Evolutionary conservation across 1,140 invertebrate species (phyloP), one percentile per base, ranked within the genome.

Genomic region (Zaprionus ornatus): DNA sequence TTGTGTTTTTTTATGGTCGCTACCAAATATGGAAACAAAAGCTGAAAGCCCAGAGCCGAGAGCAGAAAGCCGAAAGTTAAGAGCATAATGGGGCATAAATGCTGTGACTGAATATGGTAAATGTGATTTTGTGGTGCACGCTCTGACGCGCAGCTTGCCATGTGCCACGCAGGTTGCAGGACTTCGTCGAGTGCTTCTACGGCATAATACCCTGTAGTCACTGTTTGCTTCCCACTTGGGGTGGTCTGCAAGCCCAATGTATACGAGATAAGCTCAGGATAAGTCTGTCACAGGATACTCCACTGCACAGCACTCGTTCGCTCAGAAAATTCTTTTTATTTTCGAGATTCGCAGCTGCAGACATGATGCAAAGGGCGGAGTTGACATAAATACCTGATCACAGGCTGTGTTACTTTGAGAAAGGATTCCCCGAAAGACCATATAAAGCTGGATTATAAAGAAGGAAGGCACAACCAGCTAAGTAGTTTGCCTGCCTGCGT

Each of bases 1-100:
- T 32, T 65, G 66, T 62, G 37, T 78, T 73, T 71, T 79, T 79
- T 87, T 77, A 85, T 81, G 69, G 76, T n/a, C 37, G 37, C 54
- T 54, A 37, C 42, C 68, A 40, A 71, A 71, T 66, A 45, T 56
- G 65, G 71, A 77, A 74, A 79, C 64, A 75, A 82, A 86, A 72
- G 67, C 48, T 72, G 60, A 62, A 57, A 77, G 68, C 57, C 76
- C 27, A 77, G 68, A 70, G 79, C 42, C 3, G 42, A 82, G 78
- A 66, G 63, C 48, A 71, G 63, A 63, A 45, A 77, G 72, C 57
- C 72, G 35, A 77, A 71, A 70, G 84, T 80, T 80, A 80, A 87
- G 73, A 77, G 83, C 83, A 86, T 86, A 83, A 87, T 86, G 83
- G 80, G 83, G 74, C 80, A 87, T 87, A 86, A 86, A 87, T 82